Evolutionary conservation across 2,888 invertebrate species (phyloP), one percentile per base, ranked within the genome.

Genomic region (Drosophila demipolita): DNA sequence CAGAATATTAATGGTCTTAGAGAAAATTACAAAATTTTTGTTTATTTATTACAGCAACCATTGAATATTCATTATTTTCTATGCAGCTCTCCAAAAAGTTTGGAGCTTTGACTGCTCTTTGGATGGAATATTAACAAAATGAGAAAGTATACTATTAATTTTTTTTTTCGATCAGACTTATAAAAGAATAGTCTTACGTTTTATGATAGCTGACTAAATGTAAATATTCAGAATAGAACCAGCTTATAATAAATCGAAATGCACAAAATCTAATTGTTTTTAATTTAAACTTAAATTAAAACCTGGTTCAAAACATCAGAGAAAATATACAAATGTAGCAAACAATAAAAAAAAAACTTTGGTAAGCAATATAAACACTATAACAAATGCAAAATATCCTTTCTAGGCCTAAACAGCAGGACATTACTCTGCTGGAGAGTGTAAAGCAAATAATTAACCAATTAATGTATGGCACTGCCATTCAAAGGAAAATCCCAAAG

Each of bases 401-500:
- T 57, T 3, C 11, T 32, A 42, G 15, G 15, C 23, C 23, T 15
- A 45, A 15, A 8, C 15, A 23, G 8, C 12, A 20, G 26, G 26
- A 35, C 8, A n/a, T 29, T n/a, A 15, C 20, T 2, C 29, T 59
- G 36, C 35, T 12, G 36, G 32, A 48, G 58, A 63, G 7, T 23
- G 17, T 12, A 45, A 45, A 40, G 12, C 58, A 66, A 73, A 65
- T 49, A 20, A 15, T 33, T 20, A 48, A 38, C 12, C 53, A 40
- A 58, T 73, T 57, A 55, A 40, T 66, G 64, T 26, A 23, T 50
- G 11, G 40, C 29, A 67, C n/a, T 20, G 12, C 32, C 12, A 35
- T 57, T 48, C 38, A 12, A 63, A 57, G 33, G 66, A 73, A 69
- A 73, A 66, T 36, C 17, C 36, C 33, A 69, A 73, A 66, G 60